phyloP scores from a whole-genome alignment of 1,140 invertebrate species.

The Acarapis woodi region DNA sequence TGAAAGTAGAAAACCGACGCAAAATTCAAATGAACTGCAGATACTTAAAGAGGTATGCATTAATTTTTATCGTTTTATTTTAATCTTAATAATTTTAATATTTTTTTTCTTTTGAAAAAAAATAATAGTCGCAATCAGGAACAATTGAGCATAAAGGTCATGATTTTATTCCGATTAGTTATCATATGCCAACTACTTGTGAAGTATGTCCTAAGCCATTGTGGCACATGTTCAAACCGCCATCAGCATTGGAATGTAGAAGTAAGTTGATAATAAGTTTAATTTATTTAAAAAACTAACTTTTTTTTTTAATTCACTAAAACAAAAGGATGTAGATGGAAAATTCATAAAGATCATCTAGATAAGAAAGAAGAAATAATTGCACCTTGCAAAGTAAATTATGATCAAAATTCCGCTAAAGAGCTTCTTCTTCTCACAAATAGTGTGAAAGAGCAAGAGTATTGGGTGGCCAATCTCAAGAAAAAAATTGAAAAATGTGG shows the following conservation, averaged over 20 bases:
- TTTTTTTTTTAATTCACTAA: constrained; percentile 6
- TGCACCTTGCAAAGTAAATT: constrained; percentile 55
- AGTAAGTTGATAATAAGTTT: constrained; percentile 32
- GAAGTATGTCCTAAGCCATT: constrained; percentile 86
- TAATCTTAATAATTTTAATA: not conserved
- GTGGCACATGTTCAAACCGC: constrained; percentile 87
- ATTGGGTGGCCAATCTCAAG: constrained; percentile 62
- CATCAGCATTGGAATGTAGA: constrained; percentile 80
- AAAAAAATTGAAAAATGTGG: constrained; percentile 79
- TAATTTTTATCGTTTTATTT: not conserved
- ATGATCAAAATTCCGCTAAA: constrained; percentile 67
- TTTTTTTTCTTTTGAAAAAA: not conserved
- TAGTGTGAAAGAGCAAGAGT: constrained; percentile 55
- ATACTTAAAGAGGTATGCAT: constrained; percentile 14
- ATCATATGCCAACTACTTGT: constrained; percentile 90
- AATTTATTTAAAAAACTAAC: not conserved
- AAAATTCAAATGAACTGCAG: constrained; percentile 21
- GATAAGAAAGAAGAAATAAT: constrained; percentile 38
- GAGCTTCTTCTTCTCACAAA: constrained; percentile 61
- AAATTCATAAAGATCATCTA: constrained; percentile 84
- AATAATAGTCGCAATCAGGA: constrained; percentile 32
- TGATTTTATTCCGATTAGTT: constrained; percentile 80
- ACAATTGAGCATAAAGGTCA: constrained; percentile 70
- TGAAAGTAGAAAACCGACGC: constrained; percentile 53
- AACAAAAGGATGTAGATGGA: constrained; percentile 61